These are phyloP conservation scores for Paramormyrops kingsleyae DNA, from an alignment of 2,113 vertebrate species.

Conservation along the genomic window DNA sequence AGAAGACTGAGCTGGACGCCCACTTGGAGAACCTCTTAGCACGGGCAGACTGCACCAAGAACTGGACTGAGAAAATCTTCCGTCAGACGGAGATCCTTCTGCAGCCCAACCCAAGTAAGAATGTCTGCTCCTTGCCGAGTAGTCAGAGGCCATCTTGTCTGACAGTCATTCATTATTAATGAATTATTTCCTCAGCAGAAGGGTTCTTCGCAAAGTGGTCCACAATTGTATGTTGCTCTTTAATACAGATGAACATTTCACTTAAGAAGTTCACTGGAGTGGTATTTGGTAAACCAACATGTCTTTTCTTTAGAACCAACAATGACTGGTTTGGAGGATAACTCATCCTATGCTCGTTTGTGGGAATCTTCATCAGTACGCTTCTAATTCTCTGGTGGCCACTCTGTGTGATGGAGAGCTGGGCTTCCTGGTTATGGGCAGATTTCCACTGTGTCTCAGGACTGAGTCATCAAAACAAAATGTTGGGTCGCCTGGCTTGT, in stretches of 20 bases:
- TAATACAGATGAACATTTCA: not conserved
- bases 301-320: not conserved
- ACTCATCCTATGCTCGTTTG: not conserved
- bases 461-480: not conserved
- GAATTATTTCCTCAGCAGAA: not conserved
- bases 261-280: not conserved
- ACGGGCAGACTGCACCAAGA: constrained; percentile 85
- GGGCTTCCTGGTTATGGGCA: not conserved
- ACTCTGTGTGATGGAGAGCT: not conserved
- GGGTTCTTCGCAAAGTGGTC: not conserved
- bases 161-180: not conserved
- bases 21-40: constrained; percentile 83
- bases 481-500: not conserved
- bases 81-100: constrained; percentile 89
- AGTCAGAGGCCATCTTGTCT: not conserved
- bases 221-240: not conserved
- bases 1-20: constrained; percentile 85
- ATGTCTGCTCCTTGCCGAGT: not conserved
- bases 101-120: constrained; percentile 91
- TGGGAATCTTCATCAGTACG: not conserved
- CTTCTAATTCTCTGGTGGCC: not conserved
- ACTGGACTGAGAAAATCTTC: constrained; percentile 91
- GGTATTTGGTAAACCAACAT: not conserved
- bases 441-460: not conserved
- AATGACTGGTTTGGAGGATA: not conserved